Conservation (phyloP, 37 sponge, comb jelly and placozoan genomes). For the Bolinopsis microptera region DNA sequence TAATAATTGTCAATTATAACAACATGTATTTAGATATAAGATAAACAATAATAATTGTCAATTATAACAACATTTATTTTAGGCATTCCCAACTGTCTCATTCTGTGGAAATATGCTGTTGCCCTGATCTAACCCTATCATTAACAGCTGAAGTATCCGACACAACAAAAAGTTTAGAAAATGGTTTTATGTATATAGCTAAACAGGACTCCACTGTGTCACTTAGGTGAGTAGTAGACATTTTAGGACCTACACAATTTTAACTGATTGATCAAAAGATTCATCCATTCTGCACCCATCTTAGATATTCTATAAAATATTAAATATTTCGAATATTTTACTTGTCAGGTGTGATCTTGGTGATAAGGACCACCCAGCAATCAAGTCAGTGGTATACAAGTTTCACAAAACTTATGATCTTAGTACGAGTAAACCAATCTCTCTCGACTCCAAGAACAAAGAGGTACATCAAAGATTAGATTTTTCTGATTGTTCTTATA, state of each 20-base stretch:
- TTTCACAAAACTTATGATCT: background rate
- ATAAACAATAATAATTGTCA: no score
- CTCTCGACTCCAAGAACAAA: no score
- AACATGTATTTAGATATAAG: no score
- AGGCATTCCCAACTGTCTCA: background rate
- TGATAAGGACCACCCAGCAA: background rate
- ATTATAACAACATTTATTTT: no score
- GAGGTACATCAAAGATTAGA: no score
- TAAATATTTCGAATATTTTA: no score
- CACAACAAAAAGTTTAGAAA: background rate
- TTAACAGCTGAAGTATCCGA: background rate
- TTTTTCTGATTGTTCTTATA: no score
- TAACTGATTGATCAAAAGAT: no score
- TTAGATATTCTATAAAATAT: no score
- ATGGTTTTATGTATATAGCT: background rate
- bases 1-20: no score
- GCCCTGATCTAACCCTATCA: background rate
- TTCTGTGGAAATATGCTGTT: background rate
- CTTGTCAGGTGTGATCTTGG: background rate
- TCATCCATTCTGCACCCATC: no score
- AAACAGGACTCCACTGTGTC: background rate
- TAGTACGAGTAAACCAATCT: background rate
- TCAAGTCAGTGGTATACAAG: background rate
- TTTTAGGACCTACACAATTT: no score
- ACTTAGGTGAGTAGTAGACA: background rate